phyloP scores from a whole-genome alignment of 2,888 invertebrate genomes.

The Dastarcus helophoroides region DNA sequence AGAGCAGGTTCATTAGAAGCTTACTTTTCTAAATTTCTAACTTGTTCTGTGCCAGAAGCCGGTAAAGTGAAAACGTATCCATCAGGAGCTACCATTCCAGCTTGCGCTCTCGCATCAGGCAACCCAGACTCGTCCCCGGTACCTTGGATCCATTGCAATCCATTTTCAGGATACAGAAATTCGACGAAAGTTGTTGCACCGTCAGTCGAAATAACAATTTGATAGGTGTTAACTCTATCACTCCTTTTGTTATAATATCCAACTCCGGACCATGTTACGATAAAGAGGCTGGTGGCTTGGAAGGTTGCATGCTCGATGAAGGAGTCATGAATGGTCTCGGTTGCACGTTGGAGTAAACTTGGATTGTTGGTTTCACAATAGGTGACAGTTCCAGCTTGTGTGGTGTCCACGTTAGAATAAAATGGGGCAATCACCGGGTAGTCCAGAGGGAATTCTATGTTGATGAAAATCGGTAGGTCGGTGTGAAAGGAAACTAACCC shows the following conservation, averaged over 20 bases:
- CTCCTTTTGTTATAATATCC: conserved; percentile 57
- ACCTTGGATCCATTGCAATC: conserved; percentile 87
- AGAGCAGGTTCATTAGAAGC: conserved; percentile 15
- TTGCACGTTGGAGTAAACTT: conserved; percentile 52
- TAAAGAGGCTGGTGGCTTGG: conserved; percentile 63
- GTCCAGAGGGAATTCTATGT: conserved; percentile 79
- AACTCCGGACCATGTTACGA: conserved; percentile 86
- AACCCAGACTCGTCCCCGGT: conserved; percentile 61
- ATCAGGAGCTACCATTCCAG: conserved; percentile 79
- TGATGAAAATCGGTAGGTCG: conserved; percentile 77
- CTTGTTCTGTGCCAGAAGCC: conserved; percentile 87
- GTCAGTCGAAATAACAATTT: conserved; percentile 63
- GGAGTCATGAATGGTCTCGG: conserved; percentile 57
- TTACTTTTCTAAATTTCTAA: conserved; percentile 67
- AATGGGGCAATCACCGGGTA: conserved; percentile 84
- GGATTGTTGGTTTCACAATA: conserved; percentile 57
- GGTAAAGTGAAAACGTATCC: conserved; percentile 63
- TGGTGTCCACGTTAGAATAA: conserved; percentile 83
- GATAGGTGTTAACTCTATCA: conserved; percentile 79
- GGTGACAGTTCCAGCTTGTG: conserved; percentile 58
- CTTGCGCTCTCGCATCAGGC: conserved; percentile 87
- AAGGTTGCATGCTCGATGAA: conserved; percentile 65
- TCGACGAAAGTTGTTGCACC: conserved; percentile 74
- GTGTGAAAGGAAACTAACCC: conserved; percentile 82
- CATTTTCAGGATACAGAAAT: conserved; percentile 75